A percentile compares a stretch with the other conserved stretches of the same genome.
These are phyloP conservation scores for Amniataba percoides DNA, from an alignment of 2,797 vertebrate species.

Conservation along the genomic window DNA sequence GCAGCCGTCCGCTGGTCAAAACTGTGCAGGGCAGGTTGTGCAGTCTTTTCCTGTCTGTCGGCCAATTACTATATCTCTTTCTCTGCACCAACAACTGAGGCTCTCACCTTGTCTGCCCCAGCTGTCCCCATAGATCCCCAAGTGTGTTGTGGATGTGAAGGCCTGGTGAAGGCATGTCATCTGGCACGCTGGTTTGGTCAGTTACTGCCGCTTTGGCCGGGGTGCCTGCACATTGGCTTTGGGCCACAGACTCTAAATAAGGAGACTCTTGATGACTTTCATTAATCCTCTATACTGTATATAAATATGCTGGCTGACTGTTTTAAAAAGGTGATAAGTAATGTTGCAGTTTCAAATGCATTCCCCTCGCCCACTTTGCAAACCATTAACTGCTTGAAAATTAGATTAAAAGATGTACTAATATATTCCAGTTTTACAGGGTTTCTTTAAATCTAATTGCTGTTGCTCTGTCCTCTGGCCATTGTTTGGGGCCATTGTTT, in stretches of 20 bases:
- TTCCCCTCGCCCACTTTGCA: neutral
- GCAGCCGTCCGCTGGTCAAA: conserved; percentile 6
- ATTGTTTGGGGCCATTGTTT: neutral
- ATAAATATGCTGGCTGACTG: conserved; percentile 17
- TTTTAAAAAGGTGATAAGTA: conserved; percentile 25
- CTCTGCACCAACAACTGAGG: conserved; percentile 43
- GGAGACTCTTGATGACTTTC: conserved; percentile 47
- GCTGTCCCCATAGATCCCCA: conserved; percentile 60
- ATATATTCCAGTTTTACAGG: conserved; percentile 8
- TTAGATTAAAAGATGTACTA: neutral
- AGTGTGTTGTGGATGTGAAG: conserved; percentile 56
- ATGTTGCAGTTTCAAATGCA: conserved; percentile 10
- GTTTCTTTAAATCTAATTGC: conserved; percentile 24
- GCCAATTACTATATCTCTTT: conserved; percentile 62
- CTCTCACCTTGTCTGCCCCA: conserved; percentile 66
- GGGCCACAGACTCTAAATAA: conserved; percentile 49
- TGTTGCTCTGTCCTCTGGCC: neutral
- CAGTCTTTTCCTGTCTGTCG: conserved; percentile 53
- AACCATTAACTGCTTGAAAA: conserved; percentile 26
- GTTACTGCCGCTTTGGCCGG: conserved; percentile 37
- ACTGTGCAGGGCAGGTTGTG: conserved; percentile 35
- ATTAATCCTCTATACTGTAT: conserved; percentile 35
- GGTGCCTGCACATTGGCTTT: conserved; percentile 41
- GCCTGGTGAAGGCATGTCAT: conserved; percentile 63
- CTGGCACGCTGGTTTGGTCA: conserved; percentile 51